phyloP scores from a whole-genome alignment of 64 coral and sea anemone genomes.

The Stichodactyla mertensii region DNA sequence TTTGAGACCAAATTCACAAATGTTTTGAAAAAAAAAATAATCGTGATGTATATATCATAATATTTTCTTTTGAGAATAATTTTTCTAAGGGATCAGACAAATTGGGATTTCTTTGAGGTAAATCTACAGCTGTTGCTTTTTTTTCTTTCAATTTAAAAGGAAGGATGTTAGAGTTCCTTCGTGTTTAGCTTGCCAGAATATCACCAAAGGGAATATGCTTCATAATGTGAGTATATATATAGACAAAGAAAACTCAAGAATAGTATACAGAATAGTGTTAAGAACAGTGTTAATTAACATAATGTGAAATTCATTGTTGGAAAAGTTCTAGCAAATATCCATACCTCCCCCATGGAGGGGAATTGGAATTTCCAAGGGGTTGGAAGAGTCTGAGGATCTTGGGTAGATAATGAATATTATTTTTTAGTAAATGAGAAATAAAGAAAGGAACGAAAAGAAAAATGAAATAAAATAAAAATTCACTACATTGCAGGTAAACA shows the following conservation, averaged over 20 bases:
- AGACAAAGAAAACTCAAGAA: too few relatives aligned
- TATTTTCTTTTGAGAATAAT: background rate
- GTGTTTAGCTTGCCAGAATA: conserved; percentile 34
- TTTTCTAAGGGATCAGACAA: background rate
- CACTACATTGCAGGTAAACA: too few relatives aligned
- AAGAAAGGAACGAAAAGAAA: too few relatives aligned
- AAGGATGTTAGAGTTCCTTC: conserved; percentile 50
- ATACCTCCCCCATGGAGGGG: background rate
- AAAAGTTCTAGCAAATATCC: background rate
- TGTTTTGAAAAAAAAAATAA: too few relatives aligned
- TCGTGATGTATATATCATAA: background rate
- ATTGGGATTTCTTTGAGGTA: background rate
- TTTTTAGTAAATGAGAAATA: too few relatives aligned
- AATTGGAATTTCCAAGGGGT: background rate
- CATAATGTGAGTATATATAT: conserved; percentile 33
- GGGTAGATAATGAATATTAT: too few relatives aligned
- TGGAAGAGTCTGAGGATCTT: background rate
- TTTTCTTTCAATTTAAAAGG: conserved; percentile 2
- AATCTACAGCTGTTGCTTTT: background rate
- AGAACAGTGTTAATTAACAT: too few relatives aligned
- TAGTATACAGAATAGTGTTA: too few relatives aligned
- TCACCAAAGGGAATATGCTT: conserved; percentile 36
- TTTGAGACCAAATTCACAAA: too few relatives aligned
- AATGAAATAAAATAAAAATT: too few relatives aligned
- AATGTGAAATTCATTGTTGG: too few relatives aligned